Percentiles rank a stretch among this genome's conserved stretches.
These are phyloP conservation scores for Tyria jacobaeae DNA, from an alignment of 2,888 invertebrate genomes.

Conservation along the genomic window DNA sequence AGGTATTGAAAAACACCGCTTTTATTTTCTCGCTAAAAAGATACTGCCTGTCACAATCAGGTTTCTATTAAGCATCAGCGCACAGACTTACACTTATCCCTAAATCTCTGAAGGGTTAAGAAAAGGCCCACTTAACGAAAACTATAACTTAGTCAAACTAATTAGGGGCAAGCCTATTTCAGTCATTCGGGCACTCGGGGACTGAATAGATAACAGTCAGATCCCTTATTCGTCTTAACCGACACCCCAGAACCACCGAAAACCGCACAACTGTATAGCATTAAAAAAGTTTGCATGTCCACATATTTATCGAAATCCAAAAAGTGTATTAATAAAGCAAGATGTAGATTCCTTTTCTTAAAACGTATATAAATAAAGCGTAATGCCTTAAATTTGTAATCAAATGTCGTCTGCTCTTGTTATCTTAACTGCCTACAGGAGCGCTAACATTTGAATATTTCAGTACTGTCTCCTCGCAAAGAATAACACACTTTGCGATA, in stretches of 20 bases:
- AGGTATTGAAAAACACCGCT: too few relatives aligned
- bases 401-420: conserved; percentile 25
- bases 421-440: conserved; percentile 37
- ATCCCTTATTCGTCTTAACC: too few relatives aligned
- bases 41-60: neutral
- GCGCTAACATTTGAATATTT: conserved; percentile 36
- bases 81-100: too few relatives aligned
- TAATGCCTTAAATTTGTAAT: conserved; percentile 38
- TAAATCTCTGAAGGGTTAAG: too few relatives aligned
- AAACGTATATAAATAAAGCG: too few relatives aligned
- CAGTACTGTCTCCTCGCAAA: conserved; percentile 6
- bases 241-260: too few relatives aligned
- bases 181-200: too few relatives aligned
- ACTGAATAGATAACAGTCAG: too few relatives aligned
- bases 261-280: too few relatives aligned
- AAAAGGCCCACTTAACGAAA: neutral
- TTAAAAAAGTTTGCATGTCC: too few relatives aligned
- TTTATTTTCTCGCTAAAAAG: neutral
- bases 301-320: neutral
- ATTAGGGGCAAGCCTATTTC: too few relatives aligned
- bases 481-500: conserved; percentile 14
- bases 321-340: neutral
- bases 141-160: too few relatives aligned
- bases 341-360: conserved; percentile 11
- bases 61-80: neutral